These are phyloP conservation scores for Macquaria australasica DNA, from an alignment of 2,113 vertebrate genomes.

Conservation along the genomic window DNA sequence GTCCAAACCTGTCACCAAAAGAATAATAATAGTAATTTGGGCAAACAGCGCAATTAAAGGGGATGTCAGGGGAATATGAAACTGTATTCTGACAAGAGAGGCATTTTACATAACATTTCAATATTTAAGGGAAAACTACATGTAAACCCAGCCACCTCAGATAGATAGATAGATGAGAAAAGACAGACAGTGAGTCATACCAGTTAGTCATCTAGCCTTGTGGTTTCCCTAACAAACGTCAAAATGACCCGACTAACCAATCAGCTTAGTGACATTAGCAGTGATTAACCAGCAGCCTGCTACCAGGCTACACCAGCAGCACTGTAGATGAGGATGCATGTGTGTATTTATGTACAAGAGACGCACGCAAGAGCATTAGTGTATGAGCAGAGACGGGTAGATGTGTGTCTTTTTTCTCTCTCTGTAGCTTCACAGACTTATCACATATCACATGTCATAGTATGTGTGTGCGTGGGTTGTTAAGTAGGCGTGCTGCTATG, in stretches of 20 bases:
- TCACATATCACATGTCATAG: background rate
- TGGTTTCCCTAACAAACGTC: conserved; percentile 45
- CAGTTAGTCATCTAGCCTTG: conserved; percentile 60
- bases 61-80: conserved; percentile 13
- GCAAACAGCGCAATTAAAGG: conserved; percentile 15
- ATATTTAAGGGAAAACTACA: background rate
- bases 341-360: conserved; percentile 19
- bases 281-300: conserved; percentile 66
- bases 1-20: background rate
- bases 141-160: background rate
- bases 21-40: conserved; percentile 45
- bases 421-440: background rate
- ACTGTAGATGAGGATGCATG: background rate
- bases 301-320: conserved; percentile 65
- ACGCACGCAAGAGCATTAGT: background rate
- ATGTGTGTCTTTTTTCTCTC: background rate
- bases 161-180: background rate
- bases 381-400: background rate
- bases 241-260: conserved; percentile 70
- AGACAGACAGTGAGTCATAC: conserved; percentile 14
- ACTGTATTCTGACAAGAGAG: background rate
- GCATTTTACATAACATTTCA: conserved; percentile 2
- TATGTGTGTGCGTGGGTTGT: conserved; percentile 10
- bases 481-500: conserved; percentile 42
- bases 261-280: conserved; percentile 80